A percentile compares a stretch with the other conserved stretches of the same genome.
Evolutionary conservation across 2,888 invertebrate genomes (phyloP).

Genomic region (Pachliopta kotzebuea): DNA sequence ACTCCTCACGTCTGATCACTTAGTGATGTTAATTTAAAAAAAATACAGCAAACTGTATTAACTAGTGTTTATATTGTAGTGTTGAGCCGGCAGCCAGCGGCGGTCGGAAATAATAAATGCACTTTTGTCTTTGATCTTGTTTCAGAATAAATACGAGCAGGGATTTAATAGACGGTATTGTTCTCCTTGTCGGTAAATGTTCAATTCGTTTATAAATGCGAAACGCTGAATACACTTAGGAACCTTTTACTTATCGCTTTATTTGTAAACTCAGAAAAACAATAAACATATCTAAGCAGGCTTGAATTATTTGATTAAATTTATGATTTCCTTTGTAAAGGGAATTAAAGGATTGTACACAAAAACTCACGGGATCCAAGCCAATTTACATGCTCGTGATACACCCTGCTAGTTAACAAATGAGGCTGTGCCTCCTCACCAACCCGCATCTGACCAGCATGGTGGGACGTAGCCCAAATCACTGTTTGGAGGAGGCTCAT

Average conservation of each 20-base stretch:
- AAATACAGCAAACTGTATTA: slow-evolving; percentile 3
- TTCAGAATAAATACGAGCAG: slow-evolving; percentile 18
- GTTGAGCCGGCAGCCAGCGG: slow-evolving; percentile 3
- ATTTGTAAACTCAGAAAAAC: not conserved
- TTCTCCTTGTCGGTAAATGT: slow-evolving; percentile 16
- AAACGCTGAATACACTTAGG: slow-evolving; percentile 18
- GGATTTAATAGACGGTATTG: slow-evolving; percentile 24
- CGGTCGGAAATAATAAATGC: slow-evolving; percentile 13
- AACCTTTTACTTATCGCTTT: slow-evolving; percentile 1
- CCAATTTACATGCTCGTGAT: no score
- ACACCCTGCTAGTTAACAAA: no score
- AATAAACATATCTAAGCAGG: not conserved
- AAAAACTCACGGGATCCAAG: no score
- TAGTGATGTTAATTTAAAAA: slow-evolving; percentile 30
- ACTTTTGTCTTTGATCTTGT: slow-evolving; percentile 25
- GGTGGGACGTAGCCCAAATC: no score
- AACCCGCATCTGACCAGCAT: no score
- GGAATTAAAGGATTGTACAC: no score
- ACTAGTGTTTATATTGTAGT: not conserved
- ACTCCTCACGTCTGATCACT: slow-evolving; percentile 30
- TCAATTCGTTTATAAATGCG: slow-evolving; percentile 21
- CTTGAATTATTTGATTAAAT: no score
- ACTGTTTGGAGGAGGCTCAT: no score
- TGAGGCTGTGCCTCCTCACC: no score
- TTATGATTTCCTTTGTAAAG: no score